phyloP scores from a whole-genome alignment of 2,888 invertebrate species.

The Nomada fucata region DNA sequence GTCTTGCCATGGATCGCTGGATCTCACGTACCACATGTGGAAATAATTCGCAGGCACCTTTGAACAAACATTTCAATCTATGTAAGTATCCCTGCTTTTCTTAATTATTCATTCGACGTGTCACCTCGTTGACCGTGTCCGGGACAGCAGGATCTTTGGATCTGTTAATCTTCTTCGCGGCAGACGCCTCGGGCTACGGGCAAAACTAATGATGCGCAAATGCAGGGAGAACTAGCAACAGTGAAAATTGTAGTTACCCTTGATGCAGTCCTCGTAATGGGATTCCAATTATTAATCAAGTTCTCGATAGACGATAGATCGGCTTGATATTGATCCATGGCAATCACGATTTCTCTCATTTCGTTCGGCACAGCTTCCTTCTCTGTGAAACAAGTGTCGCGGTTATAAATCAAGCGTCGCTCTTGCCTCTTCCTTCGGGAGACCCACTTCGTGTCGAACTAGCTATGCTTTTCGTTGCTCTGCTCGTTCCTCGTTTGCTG shows the following conservation, averaged over 20 bases:
- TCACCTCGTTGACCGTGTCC: conserved; percentile 34
- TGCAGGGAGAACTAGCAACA: not conserved
- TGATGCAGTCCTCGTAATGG: conserved; percentile 34
- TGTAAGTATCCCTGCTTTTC: not conserved
- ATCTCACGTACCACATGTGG: conserved; percentile 73
- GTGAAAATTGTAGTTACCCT: conserved; percentile 4
- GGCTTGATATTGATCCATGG: conserved; percentile 63
- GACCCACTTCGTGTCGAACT: conserved; percentile 45
- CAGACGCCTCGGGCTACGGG: conserved; percentile 8
- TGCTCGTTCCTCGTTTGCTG: conserved; percentile 46
- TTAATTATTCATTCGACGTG: not conserved
- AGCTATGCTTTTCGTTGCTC: conserved; percentile 36
- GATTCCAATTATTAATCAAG: conserved; percentile 68
- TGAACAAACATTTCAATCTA: not conserved
- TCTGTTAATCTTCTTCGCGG: conserved; percentile 18
- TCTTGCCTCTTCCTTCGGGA: not conserved
- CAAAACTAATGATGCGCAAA: no score
- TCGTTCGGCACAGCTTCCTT: conserved; percentile 11
- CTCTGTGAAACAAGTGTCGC: conserved; percentile 2
- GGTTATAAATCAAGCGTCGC: not conserved
- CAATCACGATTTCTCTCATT: conserved; percentile 15
- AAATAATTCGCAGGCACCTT: conserved; percentile 54
- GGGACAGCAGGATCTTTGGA: conserved; percentile 11
- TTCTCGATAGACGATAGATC: conserved; percentile 64
- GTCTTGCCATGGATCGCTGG: conserved; percentile 68